Percentiles rank a stretch among this genome's conserved stretches.
Conservation (phyloP, 2,888 invertebrate genomes). For the Polymixis flavicincta region DNA sequence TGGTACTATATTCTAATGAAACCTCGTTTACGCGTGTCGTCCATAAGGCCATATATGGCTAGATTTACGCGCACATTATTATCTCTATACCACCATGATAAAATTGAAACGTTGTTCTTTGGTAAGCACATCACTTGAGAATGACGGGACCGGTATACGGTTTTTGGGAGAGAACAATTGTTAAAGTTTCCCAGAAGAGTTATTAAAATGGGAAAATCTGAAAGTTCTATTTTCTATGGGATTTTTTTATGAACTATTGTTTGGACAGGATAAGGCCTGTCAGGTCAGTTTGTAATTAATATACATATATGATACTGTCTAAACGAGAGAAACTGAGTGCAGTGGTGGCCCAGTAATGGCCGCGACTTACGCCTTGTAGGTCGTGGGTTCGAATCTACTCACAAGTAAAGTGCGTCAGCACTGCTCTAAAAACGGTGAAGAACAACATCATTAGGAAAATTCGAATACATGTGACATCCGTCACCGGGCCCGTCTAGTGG, state of each 20-base stretch:
- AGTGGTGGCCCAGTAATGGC: too few relatives aligned
- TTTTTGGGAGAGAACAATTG: neutral
- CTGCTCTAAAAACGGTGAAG: too few relatives aligned
- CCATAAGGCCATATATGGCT: neutral
- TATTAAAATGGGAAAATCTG: neutral
- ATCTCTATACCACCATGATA: too few relatives aligned
- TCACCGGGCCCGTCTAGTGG: too few relatives aligned
- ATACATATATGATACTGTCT: too few relatives aligned
- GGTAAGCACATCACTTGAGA: neutral
- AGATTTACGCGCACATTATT: neutral
- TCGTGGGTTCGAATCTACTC: too few relatives aligned
- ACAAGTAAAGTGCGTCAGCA: too few relatives aligned
- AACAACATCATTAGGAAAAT: too few relatives aligned
- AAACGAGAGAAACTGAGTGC: too few relatives aligned
- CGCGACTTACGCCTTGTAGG: too few relatives aligned
- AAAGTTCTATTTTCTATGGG: neutral
- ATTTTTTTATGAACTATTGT: neutral
- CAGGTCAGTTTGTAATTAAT: neutral
- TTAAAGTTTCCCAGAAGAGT: neutral
- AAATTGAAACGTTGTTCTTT: neutral
- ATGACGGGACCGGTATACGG: neutral
- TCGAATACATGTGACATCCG: too few relatives aligned
- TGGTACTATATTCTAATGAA: constrained; percentile 14
- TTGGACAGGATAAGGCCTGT: neutral
- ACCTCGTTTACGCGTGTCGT: constrained; percentile 4